Percentiles rank a stretch among this genome's conserved stretches.
Conservation (phyloP, 2,797 vertebrate genomes). For the Gallinago stenura region DNA sequence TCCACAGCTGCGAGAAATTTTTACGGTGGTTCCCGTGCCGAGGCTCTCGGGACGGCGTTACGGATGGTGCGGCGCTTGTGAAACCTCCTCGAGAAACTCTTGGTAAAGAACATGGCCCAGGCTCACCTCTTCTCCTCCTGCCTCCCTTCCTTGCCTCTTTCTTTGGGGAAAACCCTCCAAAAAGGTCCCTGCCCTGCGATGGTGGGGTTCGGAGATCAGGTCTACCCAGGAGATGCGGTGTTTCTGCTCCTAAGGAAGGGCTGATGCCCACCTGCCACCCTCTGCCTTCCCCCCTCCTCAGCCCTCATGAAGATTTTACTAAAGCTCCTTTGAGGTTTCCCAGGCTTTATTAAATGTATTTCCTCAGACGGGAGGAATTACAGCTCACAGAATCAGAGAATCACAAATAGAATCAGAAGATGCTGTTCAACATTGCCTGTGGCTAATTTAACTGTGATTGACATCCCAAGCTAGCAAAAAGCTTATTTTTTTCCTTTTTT, state of each 20-base stretch:
- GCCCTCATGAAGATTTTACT: too few relatives aligned
- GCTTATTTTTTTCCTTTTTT: neutral
- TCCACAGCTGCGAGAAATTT: neutral
- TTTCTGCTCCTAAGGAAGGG: neutral
- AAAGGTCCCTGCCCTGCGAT: rapidly evolving
- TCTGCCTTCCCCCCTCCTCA: neutral
- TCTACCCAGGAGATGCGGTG: rapidly evolving
- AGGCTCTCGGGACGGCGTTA: neutral
- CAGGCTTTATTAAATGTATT: neutral
- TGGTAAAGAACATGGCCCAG: rapidly evolving
- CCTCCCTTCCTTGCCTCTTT: neutral
- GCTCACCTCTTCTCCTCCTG: neutral
- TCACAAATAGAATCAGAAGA: neutral
- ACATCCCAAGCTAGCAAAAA: neutral
- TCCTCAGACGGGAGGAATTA: neutral
- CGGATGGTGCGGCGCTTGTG: rapidly evolving
- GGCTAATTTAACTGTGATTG: neutral
- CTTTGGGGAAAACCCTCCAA: neutral
- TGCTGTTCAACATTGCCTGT: rapidly evolving
- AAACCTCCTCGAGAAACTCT: rapidly evolving
- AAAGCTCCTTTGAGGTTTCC: neutral
- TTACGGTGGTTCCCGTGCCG: rapidly evolving
- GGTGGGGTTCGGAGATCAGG: too few relatives aligned
- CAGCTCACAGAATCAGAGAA: too few relatives aligned
- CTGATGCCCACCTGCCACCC: rapidly evolving